Evolutionary conservation across 2,888 invertebrate genomes (phyloP).

Genomic region (Drosophila tripunctata): DNA sequence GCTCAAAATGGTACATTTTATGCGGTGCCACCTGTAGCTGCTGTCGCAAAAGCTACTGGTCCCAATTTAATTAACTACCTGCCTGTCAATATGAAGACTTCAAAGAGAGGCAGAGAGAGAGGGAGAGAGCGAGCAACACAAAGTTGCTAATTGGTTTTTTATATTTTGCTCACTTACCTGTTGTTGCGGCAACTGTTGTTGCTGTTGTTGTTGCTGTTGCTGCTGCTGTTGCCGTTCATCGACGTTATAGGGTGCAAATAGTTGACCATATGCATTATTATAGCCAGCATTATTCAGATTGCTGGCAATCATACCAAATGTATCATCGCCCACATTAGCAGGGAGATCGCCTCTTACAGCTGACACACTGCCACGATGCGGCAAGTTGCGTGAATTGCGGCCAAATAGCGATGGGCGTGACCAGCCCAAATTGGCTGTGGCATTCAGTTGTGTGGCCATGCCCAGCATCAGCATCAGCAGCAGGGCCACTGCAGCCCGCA

Average conservation of each 20-base stretch:
- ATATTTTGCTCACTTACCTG: conserved; percentile 60
- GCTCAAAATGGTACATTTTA: not conserved
- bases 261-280: conserved; percentile 54
- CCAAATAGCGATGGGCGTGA: conserved; percentile 90
- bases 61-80: conserved; percentile 1
- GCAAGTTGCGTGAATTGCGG: conserved; percentile 89
- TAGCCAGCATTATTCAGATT: conserved; percentile 36
- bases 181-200: conserved; percentile 44
- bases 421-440: conserved; percentile 86
- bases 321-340: conserved; percentile 13
- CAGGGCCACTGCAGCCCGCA: conserved; percentile 63
- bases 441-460: conserved; percentile 65
- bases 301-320: conserved; percentile 31
- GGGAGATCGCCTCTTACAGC: conserved; percentile 14
- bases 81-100: not conserved
- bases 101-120: not conserved
- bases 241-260: conserved; percentile 36
- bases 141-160: conserved; percentile 22
- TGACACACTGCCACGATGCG: conserved; percentile 44
- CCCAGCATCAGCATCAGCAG: conserved; percentile 67
- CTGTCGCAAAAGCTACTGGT: not conserved
- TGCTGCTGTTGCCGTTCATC: conserved; percentile 34
- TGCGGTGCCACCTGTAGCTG: not conserved
- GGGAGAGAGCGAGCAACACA: not conserved
- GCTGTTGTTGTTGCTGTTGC: conserved; percentile 39